Percentiles rank a stretch among this genome's conserved stretches.
Conservation (phyloP, 2,888 invertebrate species). For the Apotomis betuletana region DNA sequence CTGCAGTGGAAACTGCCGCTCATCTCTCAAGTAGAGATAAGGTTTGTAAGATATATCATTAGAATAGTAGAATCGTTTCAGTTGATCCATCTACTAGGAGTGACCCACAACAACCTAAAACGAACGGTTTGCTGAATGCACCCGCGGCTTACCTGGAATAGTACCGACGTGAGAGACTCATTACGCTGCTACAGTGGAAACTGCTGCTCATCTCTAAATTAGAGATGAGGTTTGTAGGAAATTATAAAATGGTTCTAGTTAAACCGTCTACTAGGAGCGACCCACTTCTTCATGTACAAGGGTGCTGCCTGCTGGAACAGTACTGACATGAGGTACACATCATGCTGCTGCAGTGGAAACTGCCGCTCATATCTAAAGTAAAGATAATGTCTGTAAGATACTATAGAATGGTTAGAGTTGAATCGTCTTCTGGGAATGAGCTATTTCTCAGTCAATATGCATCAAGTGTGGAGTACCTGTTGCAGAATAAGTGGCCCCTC, state of each 20-base stretch:
- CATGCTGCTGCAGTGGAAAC: conserved; percentile 91
- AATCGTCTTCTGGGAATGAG: too few species aligned
- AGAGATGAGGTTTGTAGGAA: conserved; percentile 85
- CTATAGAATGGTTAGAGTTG: too few species aligned
- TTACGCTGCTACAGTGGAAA: conserved; percentile 92
- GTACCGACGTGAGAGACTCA: conserved; percentile 86
- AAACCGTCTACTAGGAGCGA: too few species aligned
- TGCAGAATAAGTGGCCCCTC: too few species aligned
- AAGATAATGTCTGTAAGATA: conserved; percentile 83
- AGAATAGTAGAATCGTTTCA: too few species aligned
- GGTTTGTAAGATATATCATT: conserved; percentile 52
- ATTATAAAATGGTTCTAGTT: too few species aligned
- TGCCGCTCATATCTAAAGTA: conserved; percentile 93
- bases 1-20: conserved; percentile 94
- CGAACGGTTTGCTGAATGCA: conserved; percentile 91
- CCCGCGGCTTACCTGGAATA: conserved; percentile 90
- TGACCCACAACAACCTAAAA: not conserved
- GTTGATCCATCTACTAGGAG: too few species aligned
- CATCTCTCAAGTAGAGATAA: conserved; percentile 93
- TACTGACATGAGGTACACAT: conserved; percentile 86
- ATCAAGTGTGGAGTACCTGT: too few species aligned
- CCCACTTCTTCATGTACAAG: not conserved
- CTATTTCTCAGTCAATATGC: too few species aligned
- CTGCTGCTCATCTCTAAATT: conserved; percentile 93
- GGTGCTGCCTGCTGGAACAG: conserved; percentile 86